Base-by-base conservation (phyloP, 2,888 invertebrate genomes). In the Apotomis turbidana region DNA sequence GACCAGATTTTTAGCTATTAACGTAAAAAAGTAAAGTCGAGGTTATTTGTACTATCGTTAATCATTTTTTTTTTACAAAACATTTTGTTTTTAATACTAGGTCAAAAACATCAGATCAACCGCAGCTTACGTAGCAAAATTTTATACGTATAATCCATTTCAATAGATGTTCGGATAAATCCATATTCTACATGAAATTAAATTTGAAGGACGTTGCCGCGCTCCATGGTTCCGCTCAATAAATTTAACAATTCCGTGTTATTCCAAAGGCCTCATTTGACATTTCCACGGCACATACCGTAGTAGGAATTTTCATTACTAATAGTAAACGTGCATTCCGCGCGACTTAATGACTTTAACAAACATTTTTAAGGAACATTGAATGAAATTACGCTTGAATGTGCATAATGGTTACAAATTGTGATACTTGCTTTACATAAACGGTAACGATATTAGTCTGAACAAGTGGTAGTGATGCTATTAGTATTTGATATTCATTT, bases 151-250 rank as follows among this genome's bases (percentile, higher is more conserved):
- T 66, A 66, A 66, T 66, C 44, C 44, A 46, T 15, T 66, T 66
- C 27, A 27, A 66, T 46, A 67, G 38, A 55, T 58, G 41, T 61
- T 54, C 49, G 66, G 15, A 55, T 67, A 62, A 61, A 57, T 62
- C 46, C 55, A 67, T 62, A 67, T 61, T 67, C 46, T 44, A 71
- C 27, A 44, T 41, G 41, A 71, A 67, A 71, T 68, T 67, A 51
- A 67, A 55, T 60, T 60, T 54, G 46, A 63, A 63, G 58, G 70
- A 57, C 41, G 61, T 67, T 67, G 51, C 60, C 61, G 49, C 41
- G 60, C 69, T 68, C 52, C 13, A 5, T 13, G 36, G 61, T 52
- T 38, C 41, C 55, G 55, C 60, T 62, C 57, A 13, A 68, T 71
- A 62, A 67, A 68, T 51, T 68, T 49, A n/a, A 61, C 54, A 55